These are phyloP conservation scores for Dasyprocta punctata DNA, from an alignment of 2,113 vertebrate genomes.

Conservation along the genomic window DNA sequence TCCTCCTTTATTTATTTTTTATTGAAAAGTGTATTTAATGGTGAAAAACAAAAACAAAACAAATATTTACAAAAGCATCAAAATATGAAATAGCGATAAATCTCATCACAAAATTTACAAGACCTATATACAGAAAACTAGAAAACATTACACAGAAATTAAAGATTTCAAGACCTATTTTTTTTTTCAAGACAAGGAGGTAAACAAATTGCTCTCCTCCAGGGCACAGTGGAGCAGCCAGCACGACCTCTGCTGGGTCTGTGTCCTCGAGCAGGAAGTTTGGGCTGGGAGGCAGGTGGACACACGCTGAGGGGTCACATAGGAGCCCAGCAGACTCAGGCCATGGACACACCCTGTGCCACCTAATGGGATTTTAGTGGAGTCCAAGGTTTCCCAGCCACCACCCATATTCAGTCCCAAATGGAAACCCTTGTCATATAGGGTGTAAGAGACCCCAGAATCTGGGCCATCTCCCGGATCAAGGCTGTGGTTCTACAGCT, in stretches of 20 bases:
- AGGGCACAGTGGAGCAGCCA: constrained; percentile 27
- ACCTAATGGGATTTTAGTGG: constrained; percentile 79
- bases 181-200: constrained; percentile 44
- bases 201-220: constrained; percentile 43
- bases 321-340: constrained; percentile 77
- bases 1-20: too few relatives aligned
- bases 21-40: too few relatives aligned
- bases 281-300: constrained; percentile 81
- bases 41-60: too few relatives aligned
- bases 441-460: neutral
- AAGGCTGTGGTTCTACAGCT: neutral
- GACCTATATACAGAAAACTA: too few relatives aligned
- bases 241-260: constrained; percentile 65
- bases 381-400: constrained; percentile 63
- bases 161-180: too few relatives aligned
- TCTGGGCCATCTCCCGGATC: neutral
- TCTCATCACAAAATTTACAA: too few relatives aligned
- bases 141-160: too few relatives aligned
- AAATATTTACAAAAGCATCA: too few relatives aligned
- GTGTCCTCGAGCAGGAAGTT: constrained; percentile 56
- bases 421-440: constrained; percentile 24
- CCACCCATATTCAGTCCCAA: constrained; percentile 70
- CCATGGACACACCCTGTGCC: constrained; percentile 75
- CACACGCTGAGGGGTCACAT: constrained; percentile 78
- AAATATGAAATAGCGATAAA: too few relatives aligned